Evolutionary conservation across 2,797 vertebrate genomes (phyloP).

Genomic region (Moxostoma hubbsi): DNA sequence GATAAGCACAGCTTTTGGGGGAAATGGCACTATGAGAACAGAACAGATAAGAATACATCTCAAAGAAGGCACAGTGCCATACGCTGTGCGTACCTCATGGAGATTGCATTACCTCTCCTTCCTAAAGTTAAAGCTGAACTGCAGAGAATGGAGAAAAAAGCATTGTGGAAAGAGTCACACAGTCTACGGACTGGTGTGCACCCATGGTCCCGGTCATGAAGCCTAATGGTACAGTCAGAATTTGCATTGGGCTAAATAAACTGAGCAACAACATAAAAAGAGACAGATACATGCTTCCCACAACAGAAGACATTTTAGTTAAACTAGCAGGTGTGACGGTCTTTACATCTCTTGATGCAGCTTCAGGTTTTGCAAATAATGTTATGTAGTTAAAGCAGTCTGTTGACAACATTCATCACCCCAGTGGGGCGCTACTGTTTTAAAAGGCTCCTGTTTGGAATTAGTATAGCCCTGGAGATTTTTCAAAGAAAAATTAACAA

Average conservation of each 20-base stretch:
- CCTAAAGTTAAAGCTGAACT: constrained; percentile 10
- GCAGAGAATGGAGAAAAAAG: not conserved
- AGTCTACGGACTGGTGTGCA: constrained; percentile 31
- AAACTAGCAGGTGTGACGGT: constrained; percentile 2
- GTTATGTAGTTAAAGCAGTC: not conserved
- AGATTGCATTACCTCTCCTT: not conserved
- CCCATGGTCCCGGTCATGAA: constrained; percentile 29
- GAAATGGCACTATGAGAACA: not conserved
- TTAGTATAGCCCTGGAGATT: not conserved
- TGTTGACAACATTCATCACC: constrained; percentile 5
- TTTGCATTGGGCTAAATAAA: constrained; percentile 28
- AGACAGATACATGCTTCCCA: constrained; percentile 31
- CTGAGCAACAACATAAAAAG: constrained; percentile 21
- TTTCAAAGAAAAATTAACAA: constrained; percentile 2
- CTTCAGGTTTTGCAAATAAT: constrained; percentile 31
- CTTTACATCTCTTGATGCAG: constrained; percentile 19
- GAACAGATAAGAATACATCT: not conserved
- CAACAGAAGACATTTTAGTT: constrained; percentile 24
- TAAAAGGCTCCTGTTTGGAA: not conserved
- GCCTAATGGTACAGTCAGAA: constrained; percentile 10
- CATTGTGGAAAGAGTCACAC: not conserved
- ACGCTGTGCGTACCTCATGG: not conserved
- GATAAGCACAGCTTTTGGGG: not conserved
- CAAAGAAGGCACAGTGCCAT: not conserved
- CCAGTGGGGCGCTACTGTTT: not conserved